phyloP scores from a whole-genome alignment of 1,140 invertebrate genomes.

The Camponotus pennsylvanicus region DNA sequence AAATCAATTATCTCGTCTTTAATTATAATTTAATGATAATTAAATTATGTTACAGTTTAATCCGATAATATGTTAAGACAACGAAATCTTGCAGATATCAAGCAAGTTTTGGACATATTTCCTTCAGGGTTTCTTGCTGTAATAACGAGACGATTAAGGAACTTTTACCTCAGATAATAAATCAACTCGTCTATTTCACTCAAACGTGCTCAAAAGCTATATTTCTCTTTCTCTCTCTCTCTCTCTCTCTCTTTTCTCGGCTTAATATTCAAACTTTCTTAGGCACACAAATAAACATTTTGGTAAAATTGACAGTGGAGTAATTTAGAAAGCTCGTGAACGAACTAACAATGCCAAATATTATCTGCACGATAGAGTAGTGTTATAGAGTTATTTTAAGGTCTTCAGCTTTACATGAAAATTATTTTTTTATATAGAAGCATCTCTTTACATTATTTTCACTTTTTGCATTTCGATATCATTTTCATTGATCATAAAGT shows the following conservation, averaged over 20 bases:
- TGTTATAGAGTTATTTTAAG: constrained; percentile 7
- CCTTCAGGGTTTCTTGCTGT: constrained; percentile 23
- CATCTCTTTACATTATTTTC: constrained; percentile 1
- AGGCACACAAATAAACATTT: constrained; percentile 39
- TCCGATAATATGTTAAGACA: constrained; percentile 8
- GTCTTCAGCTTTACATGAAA: neutral
- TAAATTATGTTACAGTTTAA: constrained; percentile 13
- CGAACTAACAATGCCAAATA: constrained; percentile 8
- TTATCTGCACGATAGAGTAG: constrained; percentile 18
- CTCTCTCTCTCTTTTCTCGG: constrained; percentile 38
- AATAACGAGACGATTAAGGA: constrained; percentile 62
- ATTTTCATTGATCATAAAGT: neutral
- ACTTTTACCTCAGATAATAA: constrained; percentile 67
- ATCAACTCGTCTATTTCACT: constrained; percentile 61
- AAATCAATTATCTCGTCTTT: neutral
- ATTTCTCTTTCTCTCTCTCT: too few species aligned
- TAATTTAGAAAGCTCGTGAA: constrained; percentile 35
- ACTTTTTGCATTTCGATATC: too few species aligned
- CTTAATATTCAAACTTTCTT: constrained; percentile 63
- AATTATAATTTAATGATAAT: constrained; percentile 30
- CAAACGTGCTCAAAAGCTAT: constrained; percentile 27
- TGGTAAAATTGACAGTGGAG: constrained; percentile 21
- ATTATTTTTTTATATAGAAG: neutral
- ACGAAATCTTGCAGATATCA: constrained; percentile 32
- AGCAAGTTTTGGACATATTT: constrained; percentile 38